phyloP scores from a whole-genome alignment of 2,888 invertebrate genomes.

The Noctua janthe region DNA sequence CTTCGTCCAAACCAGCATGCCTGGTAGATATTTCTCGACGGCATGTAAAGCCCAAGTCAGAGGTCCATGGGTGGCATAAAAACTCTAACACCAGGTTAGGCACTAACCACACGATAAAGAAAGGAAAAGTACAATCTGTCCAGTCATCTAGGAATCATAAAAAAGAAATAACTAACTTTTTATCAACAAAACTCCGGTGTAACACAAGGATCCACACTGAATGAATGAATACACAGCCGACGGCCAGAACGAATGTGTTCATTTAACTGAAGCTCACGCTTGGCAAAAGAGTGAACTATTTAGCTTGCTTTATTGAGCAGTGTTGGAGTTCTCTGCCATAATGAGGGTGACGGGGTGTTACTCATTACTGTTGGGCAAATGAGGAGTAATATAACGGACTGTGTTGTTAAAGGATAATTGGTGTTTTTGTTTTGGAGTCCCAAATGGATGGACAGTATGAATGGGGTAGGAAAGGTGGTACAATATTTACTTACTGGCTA shows the following conservation, averaged over 20 bases:
- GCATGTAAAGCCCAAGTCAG: no score
- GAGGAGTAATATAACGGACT: background rate
- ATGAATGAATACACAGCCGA: background rate
- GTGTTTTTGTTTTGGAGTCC: conserved; percentile 1
- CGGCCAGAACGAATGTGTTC: conserved; percentile 33
- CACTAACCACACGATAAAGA: no score
- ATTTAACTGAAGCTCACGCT: conserved; percentile 16
- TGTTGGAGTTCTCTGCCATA: conserved; percentile 3
- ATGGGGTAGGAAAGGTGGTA: background rate
- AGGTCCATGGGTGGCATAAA: no score
- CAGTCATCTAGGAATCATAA: background rate
- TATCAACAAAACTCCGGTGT: conserved; percentile 15
- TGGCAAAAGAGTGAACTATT: conserved; percentile 19
- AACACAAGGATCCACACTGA: conserved; percentile 11
- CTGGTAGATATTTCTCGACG: no score
- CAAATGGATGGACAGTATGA: background rate
- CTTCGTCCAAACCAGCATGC: no score
- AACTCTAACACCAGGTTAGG: no score
- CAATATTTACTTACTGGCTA: background rate
- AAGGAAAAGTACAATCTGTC: background rate
- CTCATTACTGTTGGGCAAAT: background rate
- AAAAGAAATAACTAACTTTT: background rate
- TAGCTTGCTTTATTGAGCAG: background rate
- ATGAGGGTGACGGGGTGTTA: conserved; percentile 7
- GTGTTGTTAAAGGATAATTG: conserved; percentile 1